Base-by-base conservation (phyloP, 2,888 invertebrate genomes). In the Peribatodes rhomboidaria region DNA sequence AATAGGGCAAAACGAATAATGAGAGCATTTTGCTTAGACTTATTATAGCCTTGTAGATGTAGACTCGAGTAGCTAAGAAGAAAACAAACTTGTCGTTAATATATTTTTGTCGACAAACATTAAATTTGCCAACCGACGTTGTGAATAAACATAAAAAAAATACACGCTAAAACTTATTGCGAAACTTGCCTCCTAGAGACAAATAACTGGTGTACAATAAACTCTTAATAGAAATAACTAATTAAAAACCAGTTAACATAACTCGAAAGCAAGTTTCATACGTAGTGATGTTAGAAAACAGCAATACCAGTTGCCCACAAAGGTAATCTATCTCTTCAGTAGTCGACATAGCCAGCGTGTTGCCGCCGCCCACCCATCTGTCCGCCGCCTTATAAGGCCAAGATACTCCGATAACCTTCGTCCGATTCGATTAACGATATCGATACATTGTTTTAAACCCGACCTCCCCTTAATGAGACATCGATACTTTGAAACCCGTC, bases 401-500 rank as follows among this genome's bases (percentile, higher is more conserved):
- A 60, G 65, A 61, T 52, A 60, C 55, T 37, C 52, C 44, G 65
- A 65, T 60, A 65, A 61, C 65, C 65, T 65, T 65, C 65, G 50
- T 49, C 16, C 67, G 69, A 68, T 65, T 68, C 68, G 67, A 72
- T 70, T 68, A 64, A 65, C 47, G 41, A 65, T 55, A 68, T 69
- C 69, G 68, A 69, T 71, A 82, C 72, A 84, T 83, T 84, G 85
- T 84, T 72, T 72, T 20, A 55, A 67, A 55, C 41, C 58, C 72
- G 76, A 78, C 85, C 87, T 86, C 83, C 80, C 76, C 79, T 83
- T 83, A 65, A 65, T 65, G 60, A 65, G 60, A 46, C 11, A 81
- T 75, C 76, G 74, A 78, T 79, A 84, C 84, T 87, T 86, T 86
- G 85, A 77, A 85, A 81, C 72, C 60, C 49, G 64, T 33, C 39